Base-by-base conservation (phyloP, 2,888 invertebrate genomes). In the Mellilla xanthometata region DNA sequence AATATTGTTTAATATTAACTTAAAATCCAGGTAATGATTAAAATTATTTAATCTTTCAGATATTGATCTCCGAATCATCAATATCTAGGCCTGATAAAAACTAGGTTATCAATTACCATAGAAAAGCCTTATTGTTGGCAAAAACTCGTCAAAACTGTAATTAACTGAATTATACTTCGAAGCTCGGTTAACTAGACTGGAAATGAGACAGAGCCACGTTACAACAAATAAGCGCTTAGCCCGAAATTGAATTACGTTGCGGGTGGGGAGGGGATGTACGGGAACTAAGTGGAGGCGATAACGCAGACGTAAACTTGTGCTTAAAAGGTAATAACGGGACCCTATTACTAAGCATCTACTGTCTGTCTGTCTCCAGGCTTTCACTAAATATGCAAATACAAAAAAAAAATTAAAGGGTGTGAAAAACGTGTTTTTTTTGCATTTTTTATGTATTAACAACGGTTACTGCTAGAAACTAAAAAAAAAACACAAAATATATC, bases 161-260 rank as follows among this genome's bases (percentile, higher is more conserved):
- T 74, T 74, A 78, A 71, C 63, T 58, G 62, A 65, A 72, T 74
- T 76, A 73, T 67, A 63, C 67, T 69, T 68, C 58, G 74, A 74
- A 76, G 71, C 76, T 66, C 65, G 58, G 73, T 70, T 70, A 75
- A 76, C 70, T 69, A 59, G 71, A 71, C 68, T 66, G 60, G 67
- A 69, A 68, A 77, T 80, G 77, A 80, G 77, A 72, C 75, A 68
- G 72, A 66, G 73, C 69, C 66, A 61, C 68, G 74, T 78, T 72
- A 78, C 81, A 77, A 72, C 77, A 78, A 77, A 77, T 76, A 77
- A 74, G 63, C 76, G 74, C 60, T 78, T 72, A 68, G 65, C 58
- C 73, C 69, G 56, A 83, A 85, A 85, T 83, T 85, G 81, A 83
- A 83, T 84, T 84, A 83, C 76, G 67, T 65, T 57, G 61, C 55